These are phyloP conservation scores for Plodia interpunctella DNA, from an alignment of 1,140 invertebrate species.

Conservation along the genomic window DNA sequence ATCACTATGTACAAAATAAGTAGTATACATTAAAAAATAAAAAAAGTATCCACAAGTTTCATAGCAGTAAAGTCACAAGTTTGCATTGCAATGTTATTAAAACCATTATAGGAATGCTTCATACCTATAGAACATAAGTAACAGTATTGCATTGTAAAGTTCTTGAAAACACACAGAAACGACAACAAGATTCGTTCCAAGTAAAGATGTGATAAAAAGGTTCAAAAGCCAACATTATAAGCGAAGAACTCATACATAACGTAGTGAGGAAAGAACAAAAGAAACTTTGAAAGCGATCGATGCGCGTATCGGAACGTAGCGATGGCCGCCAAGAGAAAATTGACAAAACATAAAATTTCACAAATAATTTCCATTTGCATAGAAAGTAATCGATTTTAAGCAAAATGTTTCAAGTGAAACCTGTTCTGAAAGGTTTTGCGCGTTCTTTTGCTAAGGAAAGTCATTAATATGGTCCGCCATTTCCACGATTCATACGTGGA, in stretches of 20 bases:
- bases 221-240: not conserved
- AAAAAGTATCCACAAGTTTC: too few species aligned
- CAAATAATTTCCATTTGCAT: constrained; percentile 3
- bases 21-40: too few species aligned
- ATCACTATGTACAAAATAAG: too few species aligned
- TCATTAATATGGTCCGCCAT: constrained; percentile 36
- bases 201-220: not conserved
- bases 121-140: too few species aligned
- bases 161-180: not conserved
- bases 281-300: not conserved
- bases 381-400: constrained; percentile 12
- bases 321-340: constrained; percentile 7
- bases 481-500: constrained; percentile 50
- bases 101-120: too few species aligned
- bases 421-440: constrained; percentile 41
- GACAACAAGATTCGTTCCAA: not conserved
- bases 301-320: constrained; percentile 7
- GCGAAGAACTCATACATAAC: constrained; percentile 3
- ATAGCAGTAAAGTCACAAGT: too few species aligned
- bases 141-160: too few species aligned
- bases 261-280: constrained; percentile 3
- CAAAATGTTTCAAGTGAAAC: constrained; percentile 50
- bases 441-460: constrained; percentile 25
- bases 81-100: too few species aligned
- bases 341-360: constrained; percentile 5